phyloP scores from a whole-genome alignment of 2,113 vertebrate species.

The Mesoclemmys tuberculata region DNA sequence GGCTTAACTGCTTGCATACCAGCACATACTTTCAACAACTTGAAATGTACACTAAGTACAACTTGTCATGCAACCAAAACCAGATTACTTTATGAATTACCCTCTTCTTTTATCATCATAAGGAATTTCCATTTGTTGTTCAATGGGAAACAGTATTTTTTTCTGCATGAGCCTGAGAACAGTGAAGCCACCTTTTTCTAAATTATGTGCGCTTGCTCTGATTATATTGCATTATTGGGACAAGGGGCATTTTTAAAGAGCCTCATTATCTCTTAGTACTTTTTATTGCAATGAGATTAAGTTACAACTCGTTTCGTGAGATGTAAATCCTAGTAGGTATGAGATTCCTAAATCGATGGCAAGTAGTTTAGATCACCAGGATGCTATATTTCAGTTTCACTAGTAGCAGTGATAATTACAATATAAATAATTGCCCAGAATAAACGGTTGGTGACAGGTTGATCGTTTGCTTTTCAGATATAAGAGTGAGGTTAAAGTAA shows the following conservation, averaged over 20 bases:
- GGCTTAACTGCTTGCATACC: slow-evolving; percentile 23
- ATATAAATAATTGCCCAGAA: not conserved
- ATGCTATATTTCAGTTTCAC: not conserved
- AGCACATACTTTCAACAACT: not conserved
- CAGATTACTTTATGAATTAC: not conserved
- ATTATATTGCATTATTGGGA: not conserved
- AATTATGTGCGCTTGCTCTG: not conserved
- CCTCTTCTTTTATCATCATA: not conserved
- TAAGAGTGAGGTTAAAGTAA: not conserved
- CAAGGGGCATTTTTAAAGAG: not conserved
- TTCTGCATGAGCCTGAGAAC: not conserved
- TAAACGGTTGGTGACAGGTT: slow-evolving; percentile 1
- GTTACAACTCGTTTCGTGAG: slow-evolving; percentile 35
- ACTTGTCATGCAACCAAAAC: not conserved
- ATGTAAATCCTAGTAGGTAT: not conserved
- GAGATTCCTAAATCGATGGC: not conserved
- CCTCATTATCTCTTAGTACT: not conserved
- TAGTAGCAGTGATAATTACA: not conserved
- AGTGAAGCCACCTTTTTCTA: not conserved
- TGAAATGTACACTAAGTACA: not conserved
- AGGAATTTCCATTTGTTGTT: not conserved
- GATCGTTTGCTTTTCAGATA: slow-evolving; percentile 6
- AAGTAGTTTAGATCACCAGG: not conserved
- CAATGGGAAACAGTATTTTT: not conserved
- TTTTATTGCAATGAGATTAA: not conserved